These are phyloP conservation scores for Drosophila demipolita DNA, from an alignment of 2,888 invertebrate species.

Conservation along the genomic window DNA sequence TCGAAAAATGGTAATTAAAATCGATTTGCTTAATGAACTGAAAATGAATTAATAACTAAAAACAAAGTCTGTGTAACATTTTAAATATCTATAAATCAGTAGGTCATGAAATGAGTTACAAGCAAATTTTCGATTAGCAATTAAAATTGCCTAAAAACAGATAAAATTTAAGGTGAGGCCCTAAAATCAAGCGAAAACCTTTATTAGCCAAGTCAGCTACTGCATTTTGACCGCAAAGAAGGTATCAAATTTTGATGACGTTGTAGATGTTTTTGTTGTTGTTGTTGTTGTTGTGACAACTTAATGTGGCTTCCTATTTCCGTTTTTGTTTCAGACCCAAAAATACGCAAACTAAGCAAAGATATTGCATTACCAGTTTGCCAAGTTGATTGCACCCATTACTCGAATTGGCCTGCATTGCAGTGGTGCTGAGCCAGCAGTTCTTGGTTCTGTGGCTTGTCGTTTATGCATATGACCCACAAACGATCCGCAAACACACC, in stretches of 20 bases:
- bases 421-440: constrained; percentile 53
- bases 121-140: background rate
- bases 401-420: constrained; percentile 49
- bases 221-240: background rate
- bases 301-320: constrained; percentile 72
- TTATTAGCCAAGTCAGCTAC: background rate
- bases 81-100: background rate
- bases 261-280: constrained; percentile 20
- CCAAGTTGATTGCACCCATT: constrained; percentile 66
- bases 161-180: background rate
- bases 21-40: background rate
- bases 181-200: background rate
- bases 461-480: constrained; percentile 69
- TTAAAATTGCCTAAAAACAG: background rate
- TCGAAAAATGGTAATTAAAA: background rate
- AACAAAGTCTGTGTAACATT: background rate
- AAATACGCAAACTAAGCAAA: constrained; percentile 12
- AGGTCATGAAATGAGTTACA: background rate
- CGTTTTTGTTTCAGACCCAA: constrained; percentile 42
- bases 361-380: constrained; percentile 53
- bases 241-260: constrained; percentile 26
- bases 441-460: constrained; percentile 34
- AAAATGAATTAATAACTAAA: background rate
- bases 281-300: constrained; percentile 6
- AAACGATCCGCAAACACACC: constrained; percentile 61